These are phyloP conservation scores for Carapus acus DNA, from an alignment of 2,797 vertebrate genomes.

Conservation along the genomic window DNA sequence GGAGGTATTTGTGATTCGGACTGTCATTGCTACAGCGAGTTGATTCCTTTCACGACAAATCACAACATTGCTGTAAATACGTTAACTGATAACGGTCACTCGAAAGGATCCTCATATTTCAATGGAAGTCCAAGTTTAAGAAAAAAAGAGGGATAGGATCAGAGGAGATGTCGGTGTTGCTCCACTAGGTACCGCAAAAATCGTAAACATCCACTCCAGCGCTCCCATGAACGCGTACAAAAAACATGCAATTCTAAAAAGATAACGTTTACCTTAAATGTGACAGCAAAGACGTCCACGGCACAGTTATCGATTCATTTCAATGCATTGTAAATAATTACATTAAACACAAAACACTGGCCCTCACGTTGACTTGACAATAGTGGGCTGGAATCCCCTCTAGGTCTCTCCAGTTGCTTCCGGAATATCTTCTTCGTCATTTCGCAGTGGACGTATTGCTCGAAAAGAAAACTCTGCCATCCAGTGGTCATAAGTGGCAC, in stretches of 20 bases:
- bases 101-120: too few relatives aligned
- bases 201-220: constrained; percentile 37
- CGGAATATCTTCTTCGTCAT: constrained; percentile 45
- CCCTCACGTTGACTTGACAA: constrained; percentile 25
- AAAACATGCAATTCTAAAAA: accelerated
- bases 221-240: background rate
- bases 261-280: constrained; percentile 29
- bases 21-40: too few relatives aligned
- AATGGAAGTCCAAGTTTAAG: too few relatives aligned
- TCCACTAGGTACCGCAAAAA: too few relatives aligned
- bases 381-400: constrained; percentile 23
- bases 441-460: accelerated
- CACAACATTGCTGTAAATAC: too few relatives aligned
- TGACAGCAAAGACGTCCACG: background rate
- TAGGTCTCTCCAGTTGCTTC: background rate
- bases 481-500: constrained; percentile 21
- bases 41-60: too few relatives aligned
- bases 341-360: constrained; percentile 2
- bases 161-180: too few relatives aligned
- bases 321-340: constrained; percentile 2
- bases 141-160: too few relatives aligned
- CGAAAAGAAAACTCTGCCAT: constrained; percentile 15
- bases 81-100: too few relatives aligned
- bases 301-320: constrained; percentile 46
- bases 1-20: too few relatives aligned